Base-by-base conservation (phyloP, 2,888 invertebrate species). In the Seira sanloemensis region DNA sequence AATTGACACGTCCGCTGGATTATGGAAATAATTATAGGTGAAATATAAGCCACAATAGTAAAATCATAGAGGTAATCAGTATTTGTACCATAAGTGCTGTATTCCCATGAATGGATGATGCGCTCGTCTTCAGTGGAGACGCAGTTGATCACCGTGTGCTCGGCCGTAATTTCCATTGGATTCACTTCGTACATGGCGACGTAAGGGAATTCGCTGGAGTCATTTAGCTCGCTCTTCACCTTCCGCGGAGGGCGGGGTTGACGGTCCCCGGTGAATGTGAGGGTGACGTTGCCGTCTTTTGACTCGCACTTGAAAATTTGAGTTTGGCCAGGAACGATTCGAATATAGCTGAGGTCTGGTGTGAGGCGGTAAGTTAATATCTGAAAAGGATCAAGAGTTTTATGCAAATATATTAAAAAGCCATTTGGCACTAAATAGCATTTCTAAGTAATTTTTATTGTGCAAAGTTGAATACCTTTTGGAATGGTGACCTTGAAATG, bases 181-280 rank as follows among this genome's bases (percentile, higher is more conserved):
- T 83, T 80, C 1, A 87, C 66, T 25, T 87, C 87, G 25, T 86
- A 87, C 65, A 81, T 73, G 18, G 86, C 81, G 0, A 78, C 75
- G 37, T 75, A 87, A 5, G 81, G 80, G 67, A 78, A 87, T 25
- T 87, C 78, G 16, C 84, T 71, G 5, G 58, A 58, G 25, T 75
- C 66, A 75, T 86, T 82, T 26, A 78, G 12, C 54, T 81, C 86
- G 24, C 37, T 73, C 5, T 87, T 84, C 2, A 87, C 84, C 27
- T 84, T 78, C 62, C 87, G 66, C n/a, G 87, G 87, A 27, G 86
- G 87, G 37, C 87, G 78, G n/a, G 87, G 87, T 46, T 87, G 87
- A 25, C 87, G 68, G 24, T 87, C 87, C 19, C 87, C 87, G 16
- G 86, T 76, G 54, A 87, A 86, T 37, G 87, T 87, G 1, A 87